Evolutionary conservation across 2,888 invertebrate species (phyloP).

Genomic region (Apeira syringaria): DNA sequence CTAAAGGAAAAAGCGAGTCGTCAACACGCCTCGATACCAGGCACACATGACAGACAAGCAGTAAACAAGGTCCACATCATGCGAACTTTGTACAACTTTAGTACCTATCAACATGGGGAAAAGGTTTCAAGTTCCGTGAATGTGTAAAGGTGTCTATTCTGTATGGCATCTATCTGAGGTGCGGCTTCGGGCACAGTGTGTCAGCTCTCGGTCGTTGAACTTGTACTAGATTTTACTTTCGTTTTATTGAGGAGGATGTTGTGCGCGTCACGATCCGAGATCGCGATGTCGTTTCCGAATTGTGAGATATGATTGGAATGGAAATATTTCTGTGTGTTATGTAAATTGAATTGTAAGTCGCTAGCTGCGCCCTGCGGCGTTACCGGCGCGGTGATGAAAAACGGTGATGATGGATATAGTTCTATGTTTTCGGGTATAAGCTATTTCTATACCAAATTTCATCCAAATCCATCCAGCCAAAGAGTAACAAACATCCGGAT

Average conservation of each 20-base stretch:
- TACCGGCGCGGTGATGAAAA: no score
- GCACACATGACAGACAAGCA: constrained; percentile 26
- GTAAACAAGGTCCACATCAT: constrained; percentile 25
- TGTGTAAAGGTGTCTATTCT: constrained; percentile 22
- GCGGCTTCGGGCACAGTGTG: constrained; percentile 67
- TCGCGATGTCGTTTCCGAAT: constrained; percentile 31
- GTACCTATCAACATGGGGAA: constrained; percentile 1
- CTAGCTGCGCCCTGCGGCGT: no score
- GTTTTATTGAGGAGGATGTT: constrained; percentile 55
- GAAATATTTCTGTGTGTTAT: background rate
- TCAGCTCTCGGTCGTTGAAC: constrained; percentile 69
- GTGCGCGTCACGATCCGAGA: constrained; percentile 20
- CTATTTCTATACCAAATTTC: no score
- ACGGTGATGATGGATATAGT: no score
- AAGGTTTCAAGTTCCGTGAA: constrained; percentile 16
- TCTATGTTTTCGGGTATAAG: no score
- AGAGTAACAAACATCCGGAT: no score
- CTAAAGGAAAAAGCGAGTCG: constrained; percentile 31
- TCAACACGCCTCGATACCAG: constrained; percentile 25
- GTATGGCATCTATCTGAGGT: constrained; percentile 33
- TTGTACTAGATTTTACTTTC: constrained; percentile 74
- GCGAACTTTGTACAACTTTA: constrained; percentile 4
- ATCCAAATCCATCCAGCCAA: no score
- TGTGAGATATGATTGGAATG: constrained; percentile 22
- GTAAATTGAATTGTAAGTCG: background rate